These are phyloP conservation scores for Apamea sordens DNA, from an alignment of 2,888 invertebrate genomes.

Conservation along the genomic window DNA sequence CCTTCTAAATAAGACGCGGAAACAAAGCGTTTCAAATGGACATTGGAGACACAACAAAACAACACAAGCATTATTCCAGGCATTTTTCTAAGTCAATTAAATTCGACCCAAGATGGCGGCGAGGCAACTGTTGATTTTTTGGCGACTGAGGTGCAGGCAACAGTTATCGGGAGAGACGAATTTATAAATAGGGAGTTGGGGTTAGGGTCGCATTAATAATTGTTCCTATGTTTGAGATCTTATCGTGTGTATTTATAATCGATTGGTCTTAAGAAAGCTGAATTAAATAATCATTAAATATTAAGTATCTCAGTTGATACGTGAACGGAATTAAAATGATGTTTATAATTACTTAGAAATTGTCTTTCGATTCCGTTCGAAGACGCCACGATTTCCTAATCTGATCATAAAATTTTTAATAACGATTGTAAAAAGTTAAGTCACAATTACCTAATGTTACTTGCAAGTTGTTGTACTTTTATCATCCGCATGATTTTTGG, in stretches of 20 bases:
- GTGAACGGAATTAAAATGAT: constrained; percentile 2
- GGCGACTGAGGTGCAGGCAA: constrained; percentile 42
- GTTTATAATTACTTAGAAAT: constrained; percentile 17
- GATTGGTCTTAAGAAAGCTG: constrained; percentile 15
- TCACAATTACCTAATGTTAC: not conserved
- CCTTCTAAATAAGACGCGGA: constrained; percentile 73
- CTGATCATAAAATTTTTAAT: not conserved
- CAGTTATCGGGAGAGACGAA: constrained; percentile 42
- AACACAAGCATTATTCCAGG: constrained; percentile 69
- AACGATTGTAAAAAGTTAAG: not conserved
- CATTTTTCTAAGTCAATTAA: constrained; percentile 87
- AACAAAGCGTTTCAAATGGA: constrained; percentile 76
- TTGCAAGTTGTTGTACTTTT: constrained; percentile 5
- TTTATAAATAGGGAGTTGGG: constrained; percentile 34
- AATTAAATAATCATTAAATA: constrained; percentile 43
- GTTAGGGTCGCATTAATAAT: not conserved
- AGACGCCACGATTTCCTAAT: constrained; percentile 12
- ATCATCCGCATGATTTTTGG: not conserved
- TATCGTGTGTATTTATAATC: constrained; percentile 38
- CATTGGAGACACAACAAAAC: constrained; percentile 76
- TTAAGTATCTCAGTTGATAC: constrained; percentile 8
- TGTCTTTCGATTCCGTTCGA: not conserved
- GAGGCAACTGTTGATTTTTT: constrained; percentile 61
- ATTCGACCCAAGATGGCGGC: constrained; percentile 79
- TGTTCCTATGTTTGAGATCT: constrained; percentile 15